phyloP scores from a whole-genome alignment of 2,888 invertebrate genomes.

The Apamea crenata region DNA sequence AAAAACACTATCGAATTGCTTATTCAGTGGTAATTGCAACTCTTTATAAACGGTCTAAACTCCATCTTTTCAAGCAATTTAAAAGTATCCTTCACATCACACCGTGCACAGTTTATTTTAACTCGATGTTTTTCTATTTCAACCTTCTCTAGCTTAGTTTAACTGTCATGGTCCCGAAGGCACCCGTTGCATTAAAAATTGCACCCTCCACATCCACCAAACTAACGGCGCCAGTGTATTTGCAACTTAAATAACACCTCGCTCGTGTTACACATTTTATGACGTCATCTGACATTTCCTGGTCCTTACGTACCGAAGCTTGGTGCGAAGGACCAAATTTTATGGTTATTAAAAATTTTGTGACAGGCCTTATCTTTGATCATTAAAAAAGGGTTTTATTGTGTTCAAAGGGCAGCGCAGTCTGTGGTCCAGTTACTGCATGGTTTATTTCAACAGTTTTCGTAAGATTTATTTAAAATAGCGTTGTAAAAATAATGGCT shows the following conservation, averaged over 20 bases:
- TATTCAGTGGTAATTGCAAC: background rate
- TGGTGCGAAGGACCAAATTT: conserved; percentile 66
- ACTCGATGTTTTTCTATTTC: background rate
- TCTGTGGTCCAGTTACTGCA: conserved; percentile 49
- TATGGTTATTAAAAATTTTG: conserved; percentile 69
- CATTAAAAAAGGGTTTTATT: conserved; percentile 69
- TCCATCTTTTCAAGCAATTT: background rate
- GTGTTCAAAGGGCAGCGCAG: conserved; percentile 42
- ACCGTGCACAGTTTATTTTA: background rate
- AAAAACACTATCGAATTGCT: background rate
- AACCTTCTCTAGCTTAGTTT: conserved; percentile 7
- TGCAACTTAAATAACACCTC: conserved; percentile 48
- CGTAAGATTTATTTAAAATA: conserved; percentile 26
- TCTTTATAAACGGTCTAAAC: background rate
- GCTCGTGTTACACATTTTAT: conserved; percentile 62
- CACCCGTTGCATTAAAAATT: conserved; percentile 18
- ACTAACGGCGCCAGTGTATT: conserved; percentile 35
- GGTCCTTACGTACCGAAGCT: conserved; percentile 59
- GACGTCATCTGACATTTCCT: conserved; percentile 66
- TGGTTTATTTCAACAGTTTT: conserved; percentile 34
- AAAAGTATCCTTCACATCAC: background rate
- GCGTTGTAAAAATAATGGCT: conserved; percentile 7
- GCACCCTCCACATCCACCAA: conserved; percentile 10
- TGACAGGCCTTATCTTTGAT: conserved; percentile 63
- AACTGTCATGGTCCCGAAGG: conserved; percentile 19